These are phyloP conservation scores for Papilio elwesi DNA, from an alignment of 2,888 invertebrate species.

Conservation along the genomic window DNA sequence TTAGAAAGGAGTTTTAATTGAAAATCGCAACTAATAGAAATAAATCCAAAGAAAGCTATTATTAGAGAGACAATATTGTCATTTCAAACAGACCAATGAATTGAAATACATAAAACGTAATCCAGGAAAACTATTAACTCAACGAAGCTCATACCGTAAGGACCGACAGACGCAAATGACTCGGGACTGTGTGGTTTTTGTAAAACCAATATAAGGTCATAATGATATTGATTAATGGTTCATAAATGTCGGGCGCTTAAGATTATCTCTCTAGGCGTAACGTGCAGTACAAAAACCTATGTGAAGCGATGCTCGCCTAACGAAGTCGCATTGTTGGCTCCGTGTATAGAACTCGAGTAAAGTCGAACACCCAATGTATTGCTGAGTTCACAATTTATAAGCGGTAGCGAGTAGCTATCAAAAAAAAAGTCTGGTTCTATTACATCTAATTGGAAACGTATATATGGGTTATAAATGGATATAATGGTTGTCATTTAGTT, in stretches of 20 bases:
- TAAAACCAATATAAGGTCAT: conserved; percentile 45
- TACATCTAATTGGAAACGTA: too few relatives aligned
- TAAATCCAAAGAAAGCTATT: background rate
- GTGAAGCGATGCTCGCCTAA: conserved; percentile 67
- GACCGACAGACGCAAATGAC: conserved; percentile 4
- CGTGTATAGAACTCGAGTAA: conserved; percentile 63
- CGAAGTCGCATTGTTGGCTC: conserved; percentile 76
- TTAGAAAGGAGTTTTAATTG: too few relatives aligned
- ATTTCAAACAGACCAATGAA: background rate
- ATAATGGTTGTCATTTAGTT: too few relatives aligned
- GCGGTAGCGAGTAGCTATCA: conserved; percentile 37
- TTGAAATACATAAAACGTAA: background rate
- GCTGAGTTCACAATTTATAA: conserved; percentile 44
- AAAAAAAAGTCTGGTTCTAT: too few relatives aligned
- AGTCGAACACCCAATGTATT: conserved; percentile 62
- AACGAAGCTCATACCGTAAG: conserved; percentile 7
- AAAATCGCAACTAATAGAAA: too few relatives aligned
- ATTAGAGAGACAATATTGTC: background rate
- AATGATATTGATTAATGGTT: conserved; percentile 56
- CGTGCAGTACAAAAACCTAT: conserved; percentile 65
- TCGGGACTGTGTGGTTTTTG: conserved; percentile 34
- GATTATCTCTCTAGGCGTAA: conserved; percentile 62
- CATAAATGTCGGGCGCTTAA: conserved; percentile 53
- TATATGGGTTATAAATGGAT: too few relatives aligned
- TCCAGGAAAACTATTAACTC: background rate